phyloP scores from a whole-genome alignment of 2,888 invertebrate genomes.

The Sphinx pinastri region DNA sequence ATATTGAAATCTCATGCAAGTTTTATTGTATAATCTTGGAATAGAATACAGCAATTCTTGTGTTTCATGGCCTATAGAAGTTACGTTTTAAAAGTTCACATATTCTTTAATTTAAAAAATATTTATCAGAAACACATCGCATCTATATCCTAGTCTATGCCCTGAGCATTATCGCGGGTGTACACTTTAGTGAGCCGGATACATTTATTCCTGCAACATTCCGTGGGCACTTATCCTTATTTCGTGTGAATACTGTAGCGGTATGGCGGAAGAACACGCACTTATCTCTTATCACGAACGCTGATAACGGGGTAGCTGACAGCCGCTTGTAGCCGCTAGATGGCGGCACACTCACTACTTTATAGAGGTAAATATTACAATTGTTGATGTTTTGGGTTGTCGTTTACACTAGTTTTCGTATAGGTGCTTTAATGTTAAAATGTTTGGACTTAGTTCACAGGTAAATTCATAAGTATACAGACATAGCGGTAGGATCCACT shows the following conservation, averaged over 20 bases:
- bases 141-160: slow-evolving; percentile 6
- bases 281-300: slow-evolving; percentile 7
- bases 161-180: slow-evolving; percentile 19
- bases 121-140: neutral
- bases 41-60: no score
- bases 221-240: slow-evolving; percentile 28
- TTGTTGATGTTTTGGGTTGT: neutral
- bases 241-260: slow-evolving; percentile 24
- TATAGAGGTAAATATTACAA: neutral
- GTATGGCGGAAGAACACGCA: slow-evolving; percentile 13
- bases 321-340: neutral
- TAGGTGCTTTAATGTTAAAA: neutral
- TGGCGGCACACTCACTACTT: neutral
- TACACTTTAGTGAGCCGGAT: slow-evolving; percentile 27
- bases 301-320: slow-evolving; percentile 15
- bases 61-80: neutral
- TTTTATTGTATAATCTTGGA: neutral
- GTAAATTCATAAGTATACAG: no score
- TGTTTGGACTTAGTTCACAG: no score
- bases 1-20: no score
- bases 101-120: neutral
- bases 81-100: neutral
- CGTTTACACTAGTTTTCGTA: neutral
- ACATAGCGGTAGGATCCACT: no score
- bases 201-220: slow-evolving; percentile 26